Evolutionary conservation across 2,888 invertebrate genomes (phyloP).

Genomic region (Didymodactylos carnosus): DNA sequence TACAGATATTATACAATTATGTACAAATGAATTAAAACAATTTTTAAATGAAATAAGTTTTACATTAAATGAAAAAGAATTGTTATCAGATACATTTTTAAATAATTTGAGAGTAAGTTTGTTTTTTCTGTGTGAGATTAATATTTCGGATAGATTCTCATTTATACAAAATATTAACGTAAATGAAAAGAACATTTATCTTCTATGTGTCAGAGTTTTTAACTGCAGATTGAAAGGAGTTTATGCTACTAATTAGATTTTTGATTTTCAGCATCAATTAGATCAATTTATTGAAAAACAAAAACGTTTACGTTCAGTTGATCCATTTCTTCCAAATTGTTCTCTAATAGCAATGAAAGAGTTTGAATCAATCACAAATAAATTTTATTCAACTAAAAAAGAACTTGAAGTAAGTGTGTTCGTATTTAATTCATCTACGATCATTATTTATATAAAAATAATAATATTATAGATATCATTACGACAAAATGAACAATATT

Average conservation of each 20-base stretch:
- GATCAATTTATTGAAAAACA: neutral
- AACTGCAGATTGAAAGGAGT: too few species aligned
- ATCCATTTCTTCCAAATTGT: neutral
- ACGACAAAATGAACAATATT: neutral
- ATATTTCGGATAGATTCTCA: too few species aligned
- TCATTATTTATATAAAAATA: neutral
- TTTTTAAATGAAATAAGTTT: neutral
- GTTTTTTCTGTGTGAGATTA: too few species aligned
- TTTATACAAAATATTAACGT: too few species aligned
- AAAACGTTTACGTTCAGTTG: neutral
- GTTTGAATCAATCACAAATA: neutral
- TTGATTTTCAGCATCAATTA: neutral
- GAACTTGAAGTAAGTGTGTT: neutral
- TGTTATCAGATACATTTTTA: neutral
- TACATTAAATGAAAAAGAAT: neutral
- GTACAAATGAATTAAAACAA: neutral
- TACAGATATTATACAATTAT: neutral
- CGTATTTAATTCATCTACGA: neutral
- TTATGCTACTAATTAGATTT: neutral
- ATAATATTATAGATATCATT: neutral
- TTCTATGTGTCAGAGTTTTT: too few species aligned
- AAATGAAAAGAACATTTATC: too few species aligned
- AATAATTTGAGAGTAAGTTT: neutral
- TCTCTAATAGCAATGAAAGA: neutral
- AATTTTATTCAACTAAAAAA: neutral